phyloP scores from a whole-genome alignment of 2,797 vertebrate species.

The Allobates femoralis region DNA sequence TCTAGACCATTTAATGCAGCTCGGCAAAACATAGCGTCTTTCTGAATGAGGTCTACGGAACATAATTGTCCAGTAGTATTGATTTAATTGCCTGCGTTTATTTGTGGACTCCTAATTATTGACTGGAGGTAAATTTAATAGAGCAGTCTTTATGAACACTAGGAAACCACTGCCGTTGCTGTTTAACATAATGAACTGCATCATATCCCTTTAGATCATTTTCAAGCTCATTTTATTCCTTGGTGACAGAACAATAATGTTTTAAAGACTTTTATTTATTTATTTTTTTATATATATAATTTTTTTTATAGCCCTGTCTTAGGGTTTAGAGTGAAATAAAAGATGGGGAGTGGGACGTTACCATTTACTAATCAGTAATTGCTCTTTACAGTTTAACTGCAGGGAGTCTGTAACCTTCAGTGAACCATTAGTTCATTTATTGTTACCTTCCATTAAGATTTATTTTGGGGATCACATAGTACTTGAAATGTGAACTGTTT shows the following conservation, averaged over 20 bases:
- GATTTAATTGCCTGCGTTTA: conserved; percentile 99
- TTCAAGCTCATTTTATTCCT: conserved; percentile 92
- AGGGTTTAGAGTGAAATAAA: conserved; percentile 73
- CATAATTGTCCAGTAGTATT: conserved; percentile 90
- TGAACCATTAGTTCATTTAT: conserved; percentile 62
- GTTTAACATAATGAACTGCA: conserved; percentile 91
- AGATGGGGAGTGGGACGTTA: conserved; percentile 65
- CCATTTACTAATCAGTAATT: conserved; percentile 74
- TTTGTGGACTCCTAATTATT: conserved; percentile 99
- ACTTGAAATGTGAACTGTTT: conserved; percentile 56
- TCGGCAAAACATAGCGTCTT: conserved; percentile 84
- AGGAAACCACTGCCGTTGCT: conserved; percentile 89
- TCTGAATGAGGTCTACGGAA: conserved; percentile 83
- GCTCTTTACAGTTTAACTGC: conserved; percentile 62
- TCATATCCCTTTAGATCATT: conserved; percentile 89
- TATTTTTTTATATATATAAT: no score
- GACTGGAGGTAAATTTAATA: conserved; percentile 99
- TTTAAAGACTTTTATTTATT: conserved; percentile 92
- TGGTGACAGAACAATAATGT: conserved; percentile 90
- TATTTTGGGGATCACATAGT: conserved; percentile 55
- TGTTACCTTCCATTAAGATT: conserved; percentile 61
- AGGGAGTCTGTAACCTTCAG: conserved; percentile 62
- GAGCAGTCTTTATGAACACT: conserved; percentile 95
- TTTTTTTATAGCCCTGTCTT: conserved; percentile 87
- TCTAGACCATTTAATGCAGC: conserved; percentile 75